Base-by-base conservation (phyloP, 1,140 invertebrate species). In the Drosophila virilis region DNA sequence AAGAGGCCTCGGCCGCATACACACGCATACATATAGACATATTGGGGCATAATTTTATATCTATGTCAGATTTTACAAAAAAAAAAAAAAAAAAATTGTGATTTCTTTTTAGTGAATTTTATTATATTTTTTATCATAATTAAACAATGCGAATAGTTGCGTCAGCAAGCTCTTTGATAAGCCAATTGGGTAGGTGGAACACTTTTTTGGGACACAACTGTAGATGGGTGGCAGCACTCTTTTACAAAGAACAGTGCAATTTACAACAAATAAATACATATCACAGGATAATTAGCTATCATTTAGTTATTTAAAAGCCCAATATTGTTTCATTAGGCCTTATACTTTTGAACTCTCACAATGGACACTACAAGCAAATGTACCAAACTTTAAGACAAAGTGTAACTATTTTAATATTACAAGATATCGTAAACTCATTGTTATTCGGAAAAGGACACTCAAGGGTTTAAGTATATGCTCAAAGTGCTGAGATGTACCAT, bases 61-160 rank as follows among this genome's bases (percentile, higher is more conserved):
- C 48, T 70, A 42, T 40, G 65, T 65, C 42, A 45, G 71, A 65
- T 67, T 84, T 74, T 80, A 85, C 66, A 86, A 86, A 43, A 78
- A 80, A 71, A 86, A 43, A 78, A 80, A 71, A n/a, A n/a, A n/a
- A 86, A 43, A 78, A 80, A 71, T 69, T 65, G 15, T 74, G 74
- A 80, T 73, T 65, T 22, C 50, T 37, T 42, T n/a, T 69, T 72
- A 65, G 22, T 33, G 28, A 37, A 70, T 80, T 85, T 80, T 85
- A 71, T 84, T 75, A 42, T 77, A 61, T 65, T 42, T 74, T 88
- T 86, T 88, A 86, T 86, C 83, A 88, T 88, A 86, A 86, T 79
- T 83, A 88, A 89, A 83, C 77, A 88, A 77, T 54, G 46, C 51
- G 38, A 79, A 79, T 59, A 42, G 43, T 74, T 80, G 84, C 84